These are phyloP conservation scores for Aleiodes sp. DNA, from an alignment of 1,140 invertebrate genomes.

Conservation along the genomic window DNA sequence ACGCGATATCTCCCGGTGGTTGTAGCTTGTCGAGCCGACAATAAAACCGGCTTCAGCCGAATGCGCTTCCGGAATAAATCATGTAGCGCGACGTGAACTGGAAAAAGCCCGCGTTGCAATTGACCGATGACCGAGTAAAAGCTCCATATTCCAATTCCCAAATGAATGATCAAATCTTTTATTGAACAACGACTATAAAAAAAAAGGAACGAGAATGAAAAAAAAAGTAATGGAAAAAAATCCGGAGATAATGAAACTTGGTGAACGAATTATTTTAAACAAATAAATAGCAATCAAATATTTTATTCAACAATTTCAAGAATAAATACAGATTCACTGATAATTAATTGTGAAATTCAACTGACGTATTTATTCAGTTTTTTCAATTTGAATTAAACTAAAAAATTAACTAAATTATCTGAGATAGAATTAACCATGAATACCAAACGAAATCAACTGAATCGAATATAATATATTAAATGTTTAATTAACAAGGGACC, in stretches of 20 bases:
- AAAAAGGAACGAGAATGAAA: neutral
- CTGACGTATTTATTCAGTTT: too few species aligned
- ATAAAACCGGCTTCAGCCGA: conserved; percentile 37
- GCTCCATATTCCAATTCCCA: conserved; percentile 10
- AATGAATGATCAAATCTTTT: conserved; percentile 28
- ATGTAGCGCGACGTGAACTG: conserved; percentile 31
- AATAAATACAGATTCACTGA: too few species aligned
- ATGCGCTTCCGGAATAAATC: conserved; percentile 43
- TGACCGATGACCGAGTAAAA: conserved; percentile 31
- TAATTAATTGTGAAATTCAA: too few species aligned
- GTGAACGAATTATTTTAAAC: too few species aligned
- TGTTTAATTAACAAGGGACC: too few species aligned
- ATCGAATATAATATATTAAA: too few species aligned
- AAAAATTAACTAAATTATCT: too few species aligned
- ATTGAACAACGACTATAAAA: conserved; percentile 6
- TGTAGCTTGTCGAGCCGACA: conserved; percentile 27
- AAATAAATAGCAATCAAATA: too few species aligned
- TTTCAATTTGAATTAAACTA: too few species aligned
- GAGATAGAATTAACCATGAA: too few species aligned
- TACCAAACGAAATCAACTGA: too few species aligned
- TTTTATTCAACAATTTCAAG: too few species aligned
- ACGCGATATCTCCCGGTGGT: conserved; percentile 29
- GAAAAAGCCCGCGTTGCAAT: conserved; percentile 31
- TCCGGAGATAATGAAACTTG: neutral
- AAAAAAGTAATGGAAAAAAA: neutral